Evolutionary conservation across 2,888 invertebrate genomes (phyloP), one percentile per base, ranked within the genome.

Genomic region (Cheilosia urbana): DNA sequence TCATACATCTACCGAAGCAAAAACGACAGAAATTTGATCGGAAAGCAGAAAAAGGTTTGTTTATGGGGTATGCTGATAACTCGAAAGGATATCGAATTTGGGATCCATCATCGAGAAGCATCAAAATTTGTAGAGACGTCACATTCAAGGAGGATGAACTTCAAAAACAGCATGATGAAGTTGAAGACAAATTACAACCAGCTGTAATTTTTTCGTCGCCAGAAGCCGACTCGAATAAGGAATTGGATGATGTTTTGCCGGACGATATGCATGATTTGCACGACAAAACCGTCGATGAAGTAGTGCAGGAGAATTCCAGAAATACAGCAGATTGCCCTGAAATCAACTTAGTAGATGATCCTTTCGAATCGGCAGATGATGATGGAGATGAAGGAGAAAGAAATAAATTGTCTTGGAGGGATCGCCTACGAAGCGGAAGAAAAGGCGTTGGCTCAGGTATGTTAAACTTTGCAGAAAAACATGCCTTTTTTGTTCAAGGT

Each of bases 1-100:
- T 89, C 47, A 88, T 88, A 6, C 90, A 91, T 63, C 78, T 91
- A 60, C 90, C 91, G 0, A 30, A 91, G 73, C 87, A 90, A 75
- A 89, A 88, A 69, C 85, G 89, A 40, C 57, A 42, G 34, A 91
- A 91, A 87, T 89, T 87, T 84, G 87, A 90, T 69, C 89, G 87
- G 62, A 79, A 89, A 53, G 53, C 24, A 30, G 90, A 90, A 21
- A 71, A 71, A 34, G 73, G 68, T 9, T 4, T 84, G 5, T 71
- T 79, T n/a, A 45, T 84, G 37, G 91, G 91, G 4, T 91, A 92
- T 76, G 87, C 88, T 71, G 90, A 90, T 24, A 60, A 87, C 21
- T 77, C 82, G 0, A 89, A 90, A 72, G 89, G 89, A 0, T 90
- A 89, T 72, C 49, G 81, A n/a, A 57, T 88, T 73, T 88, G 87